Conservation (phyloP, 1,140 invertebrate species). For the Solen grandis region DNA sequence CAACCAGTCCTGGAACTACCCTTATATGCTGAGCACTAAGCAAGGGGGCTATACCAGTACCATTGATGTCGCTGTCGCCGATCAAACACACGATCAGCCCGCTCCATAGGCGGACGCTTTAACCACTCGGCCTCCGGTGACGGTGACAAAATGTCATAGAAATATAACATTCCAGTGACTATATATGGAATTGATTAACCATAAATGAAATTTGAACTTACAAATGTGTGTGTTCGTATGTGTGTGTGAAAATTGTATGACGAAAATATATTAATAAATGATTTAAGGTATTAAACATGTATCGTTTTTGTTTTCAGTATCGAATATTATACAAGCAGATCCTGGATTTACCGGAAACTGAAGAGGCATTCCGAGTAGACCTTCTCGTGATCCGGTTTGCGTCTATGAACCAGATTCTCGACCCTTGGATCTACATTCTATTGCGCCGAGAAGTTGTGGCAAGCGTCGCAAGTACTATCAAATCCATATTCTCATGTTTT, state of each 20-base stretch:
- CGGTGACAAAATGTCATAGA: too few species aligned
- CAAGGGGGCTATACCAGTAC: too few species aligned
- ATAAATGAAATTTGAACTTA: too few species aligned
- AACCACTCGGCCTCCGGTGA: too few species aligned
- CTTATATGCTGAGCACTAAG: too few species aligned
- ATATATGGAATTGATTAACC: too few species aligned
- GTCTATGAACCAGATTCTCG: slow-evolving; percentile 81
- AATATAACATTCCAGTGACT: too few species aligned
- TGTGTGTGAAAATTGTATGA: not conserved
- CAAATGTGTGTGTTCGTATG: too few species aligned
- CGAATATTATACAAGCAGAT: not conserved
- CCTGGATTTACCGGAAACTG: not conserved
- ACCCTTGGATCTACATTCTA: slow-evolving; percentile 82
- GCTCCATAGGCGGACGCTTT: too few species aligned
- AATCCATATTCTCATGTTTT: slow-evolving; percentile 62
- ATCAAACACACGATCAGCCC: too few species aligned
- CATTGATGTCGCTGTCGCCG: too few species aligned
- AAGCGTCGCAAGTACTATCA: slow-evolving; percentile 63
- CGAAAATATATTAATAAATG: not conserved
- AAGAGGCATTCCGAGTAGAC: slow-evolving; percentile 70
- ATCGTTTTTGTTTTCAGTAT: not conserved
- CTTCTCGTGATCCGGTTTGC: slow-evolving; percentile 79
- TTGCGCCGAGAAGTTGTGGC: slow-evolving; percentile 69
- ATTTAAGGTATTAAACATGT: not conserved
- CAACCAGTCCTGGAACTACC: too few species aligned